Base-by-base conservation (phyloP, 2,113 vertebrate species). In the Eulacestoma nigropectus region DNA sequence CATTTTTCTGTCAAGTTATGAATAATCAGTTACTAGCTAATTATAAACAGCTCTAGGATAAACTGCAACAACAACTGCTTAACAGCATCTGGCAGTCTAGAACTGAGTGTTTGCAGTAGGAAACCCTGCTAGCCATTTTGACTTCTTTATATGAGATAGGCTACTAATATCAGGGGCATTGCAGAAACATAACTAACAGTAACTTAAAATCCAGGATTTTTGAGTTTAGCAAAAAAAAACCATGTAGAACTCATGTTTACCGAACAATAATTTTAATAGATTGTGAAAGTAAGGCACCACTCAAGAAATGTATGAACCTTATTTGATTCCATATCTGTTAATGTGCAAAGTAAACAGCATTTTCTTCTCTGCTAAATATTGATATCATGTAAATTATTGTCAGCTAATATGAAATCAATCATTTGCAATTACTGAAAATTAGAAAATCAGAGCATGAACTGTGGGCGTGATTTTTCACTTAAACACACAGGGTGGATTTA, bases 391-490 rank as follows among this genome's bases (percentile, higher is more conserved):
- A 77, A 90, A 83, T 88, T 83, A 87, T 81, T 84, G 56, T 81
- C 82, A 90, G 37, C 17, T 90, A 90, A 75, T 81, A 37, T 78
- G 39, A 88, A 92, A 74, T 90, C 41, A 93, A 75, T 88, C 87
- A 70, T 84, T 91, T 74, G 50, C 64, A 90, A 86, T 96, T 90
- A 80, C 60, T 60, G 55, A 63, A 94, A 91, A 85, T 77, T 49
- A 74, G 50, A 65, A 96, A 76, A 86, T 35, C 59, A 83, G 33
- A 84, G 42, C 47, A 64, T n/a, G 20, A 89, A 89, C 84, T n/a
- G 30, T 57, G 25, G 69, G 41, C 2, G 3, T 79, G 52, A 87
- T n/a, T 87, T 90, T 95, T 94, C 32, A 30, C 16, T 85, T 91
- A 29, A 89, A 60, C 6, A 39, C 30, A 47, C 4, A 18, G 13